Percentiles rank a stretch among this genome's conserved stretches.
Conservation (phyloP, 2,888 invertebrate genomes). For the Sinotaia quadrata region DNA sequence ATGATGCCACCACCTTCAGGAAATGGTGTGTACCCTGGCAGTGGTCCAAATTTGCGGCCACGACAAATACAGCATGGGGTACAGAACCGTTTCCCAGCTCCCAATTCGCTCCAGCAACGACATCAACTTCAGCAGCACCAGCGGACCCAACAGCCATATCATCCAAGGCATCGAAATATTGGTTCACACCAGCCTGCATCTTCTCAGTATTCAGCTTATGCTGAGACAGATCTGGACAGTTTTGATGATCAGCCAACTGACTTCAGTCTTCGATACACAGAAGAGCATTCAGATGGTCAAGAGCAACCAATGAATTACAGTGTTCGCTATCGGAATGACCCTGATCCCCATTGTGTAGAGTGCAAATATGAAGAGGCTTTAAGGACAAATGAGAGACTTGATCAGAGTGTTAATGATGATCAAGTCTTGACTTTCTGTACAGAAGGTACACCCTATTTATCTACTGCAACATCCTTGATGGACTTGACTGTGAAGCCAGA, state of each 20-base stretch:
- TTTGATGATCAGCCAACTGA: slow-evolving; percentile 84
- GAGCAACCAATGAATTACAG: slow-evolving; percentile 64
- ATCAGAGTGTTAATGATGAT: slow-evolving; percentile 77
- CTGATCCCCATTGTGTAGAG: slow-evolving; percentile 58
- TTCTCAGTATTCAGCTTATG: slow-evolving; percentile 65
- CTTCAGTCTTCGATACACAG: slow-evolving; percentile 85
- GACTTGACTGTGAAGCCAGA: slow-evolving; percentile 76
- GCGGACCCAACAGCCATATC: neutral
- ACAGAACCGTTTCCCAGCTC: slow-evolving; percentile 36
- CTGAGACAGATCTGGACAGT: slow-evolving; percentile 84
- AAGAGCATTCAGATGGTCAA: slow-evolving; percentile 23
- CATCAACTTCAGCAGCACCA: slow-evolving; percentile 13
- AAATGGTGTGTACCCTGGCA: neutral
- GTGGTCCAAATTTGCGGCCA: neutral
- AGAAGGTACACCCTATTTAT: slow-evolving; percentile 90
- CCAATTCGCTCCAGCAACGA: slow-evolving; percentile 17
- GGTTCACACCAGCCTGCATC: slow-evolving; percentile 19
- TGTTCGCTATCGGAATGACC: slow-evolving; percentile 44
- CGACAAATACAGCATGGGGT: slow-evolving; percentile 33
- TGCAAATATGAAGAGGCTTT: slow-evolving; percentile 61
- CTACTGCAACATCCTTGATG: slow-evolving; percentile 90
- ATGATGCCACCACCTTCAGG: too few species aligned
- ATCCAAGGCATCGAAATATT: slow-evolving; percentile 7
- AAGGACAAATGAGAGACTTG: slow-evolving; percentile 54
- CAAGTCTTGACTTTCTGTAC: slow-evolving; percentile 92